phyloP scores from a whole-genome alignment of 2,888 invertebrate genomes.

The Tipula vernalis region DNA sequence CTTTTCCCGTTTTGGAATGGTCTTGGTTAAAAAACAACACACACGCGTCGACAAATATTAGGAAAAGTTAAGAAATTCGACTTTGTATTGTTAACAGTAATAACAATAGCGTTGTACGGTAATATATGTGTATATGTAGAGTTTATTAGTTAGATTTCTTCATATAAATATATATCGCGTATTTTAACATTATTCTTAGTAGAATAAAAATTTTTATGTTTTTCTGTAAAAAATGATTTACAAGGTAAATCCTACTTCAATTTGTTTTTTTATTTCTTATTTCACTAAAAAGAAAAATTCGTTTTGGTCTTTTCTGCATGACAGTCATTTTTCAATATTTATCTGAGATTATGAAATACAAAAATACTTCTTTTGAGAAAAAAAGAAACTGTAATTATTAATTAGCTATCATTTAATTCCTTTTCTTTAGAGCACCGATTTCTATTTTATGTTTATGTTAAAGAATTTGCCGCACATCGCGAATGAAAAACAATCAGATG shows the following conservation, averaged over 20 bases:
- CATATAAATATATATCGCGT: not conserved
- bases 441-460: not conserved
- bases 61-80: not conserved
- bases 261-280: not conserved
- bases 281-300: not conserved
- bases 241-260: not conserved
- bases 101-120: not conserved
- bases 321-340: not conserved
- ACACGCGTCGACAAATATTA: not conserved
- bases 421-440: not conserved
- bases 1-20: not conserved
- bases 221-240: not conserved
- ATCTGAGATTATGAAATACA: not conserved
- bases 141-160: not conserved
- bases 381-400: not conserved
- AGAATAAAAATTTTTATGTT: not conserved
- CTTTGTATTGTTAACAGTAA: not conserved
- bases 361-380: not conserved
- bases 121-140: not conserved
- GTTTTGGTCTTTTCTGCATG: not conserved
- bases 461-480: not conserved
- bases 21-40: not conserved
- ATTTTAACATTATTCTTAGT: not conserved
- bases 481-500: not conserved
- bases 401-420: not conserved